phyloP scores from a whole-genome alignment of 2,113 vertebrate genomes.

The Monopterus albus region DNA sequence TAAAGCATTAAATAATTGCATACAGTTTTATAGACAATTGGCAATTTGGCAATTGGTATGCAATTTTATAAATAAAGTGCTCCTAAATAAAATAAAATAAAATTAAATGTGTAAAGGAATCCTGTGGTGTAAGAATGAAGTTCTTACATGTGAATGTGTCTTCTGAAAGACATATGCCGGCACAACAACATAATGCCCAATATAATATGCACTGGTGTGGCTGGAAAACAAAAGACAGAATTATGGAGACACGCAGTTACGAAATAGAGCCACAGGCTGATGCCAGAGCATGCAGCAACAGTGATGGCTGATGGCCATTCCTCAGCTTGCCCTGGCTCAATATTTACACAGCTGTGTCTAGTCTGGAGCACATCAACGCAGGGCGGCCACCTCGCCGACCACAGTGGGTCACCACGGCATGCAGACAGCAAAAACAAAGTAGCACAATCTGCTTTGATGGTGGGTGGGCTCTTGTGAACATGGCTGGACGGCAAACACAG shows the following conservation, averaged over 20 bases:
- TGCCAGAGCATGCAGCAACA: conserved; percentile 50
- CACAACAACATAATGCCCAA: background rate
- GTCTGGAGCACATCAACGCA: conserved; percentile 55
- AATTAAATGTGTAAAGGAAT: background rate
- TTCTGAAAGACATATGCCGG: background rate
- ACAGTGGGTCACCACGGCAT: conserved; percentile 37
- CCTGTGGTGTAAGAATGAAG: background rate
- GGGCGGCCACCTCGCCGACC: conserved; percentile 51
- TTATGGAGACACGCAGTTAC: conserved; percentile 38
- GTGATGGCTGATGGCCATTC: conserved; percentile 57
- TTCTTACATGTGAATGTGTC: conserved; percentile 1
- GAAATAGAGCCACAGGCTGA: conserved; percentile 49
- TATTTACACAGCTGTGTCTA: conserved; percentile 78
- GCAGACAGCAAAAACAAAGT: conserved; percentile 40
- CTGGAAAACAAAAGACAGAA: conserved; percentile 27
- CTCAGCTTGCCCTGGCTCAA: conserved; percentile 61
- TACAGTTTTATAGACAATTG: conserved; percentile 20
- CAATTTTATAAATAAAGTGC: conserved; percentile 25
- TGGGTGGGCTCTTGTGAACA: conserved; percentile 33
- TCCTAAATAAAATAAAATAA: conserved; percentile 22
- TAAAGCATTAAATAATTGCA: conserved; percentile 14
- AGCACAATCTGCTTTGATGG: conserved; percentile 43
- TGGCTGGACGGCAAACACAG: conserved; percentile 4
- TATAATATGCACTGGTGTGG: conserved; percentile 3
- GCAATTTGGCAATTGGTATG: background rate